These are phyloP conservation scores for Melozone crissalis DNA, from an alignment of 2,113 vertebrate species.

Conservation along the genomic window DNA sequence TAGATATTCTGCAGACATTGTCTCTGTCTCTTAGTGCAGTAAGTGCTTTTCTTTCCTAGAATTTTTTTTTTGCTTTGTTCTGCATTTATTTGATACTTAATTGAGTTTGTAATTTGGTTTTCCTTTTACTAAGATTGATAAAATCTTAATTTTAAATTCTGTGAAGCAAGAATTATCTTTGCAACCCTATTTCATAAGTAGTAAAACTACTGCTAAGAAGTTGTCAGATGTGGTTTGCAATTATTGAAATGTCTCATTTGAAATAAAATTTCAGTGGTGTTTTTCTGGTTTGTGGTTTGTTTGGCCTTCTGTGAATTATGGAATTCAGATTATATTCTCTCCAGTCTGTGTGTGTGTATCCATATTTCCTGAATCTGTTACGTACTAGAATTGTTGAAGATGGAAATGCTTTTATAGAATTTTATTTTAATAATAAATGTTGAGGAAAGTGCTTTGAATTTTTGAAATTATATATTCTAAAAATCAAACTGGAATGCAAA, in stretches of 20 bases:
- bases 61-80: not conserved
- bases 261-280: not conserved
- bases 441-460: not conserved
- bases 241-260: not conserved
- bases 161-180: not conserved
- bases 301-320: not conserved
- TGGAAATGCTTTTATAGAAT: not conserved
- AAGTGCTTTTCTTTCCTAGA: constrained; percentile 59
- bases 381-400: not conserved
- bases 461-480: not conserved
- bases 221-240: not conserved
- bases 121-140: not conserved
- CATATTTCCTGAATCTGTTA: not conserved
- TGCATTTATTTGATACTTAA: not conserved
- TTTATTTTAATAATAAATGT: not conserved
- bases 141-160: not conserved
- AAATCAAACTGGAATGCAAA: not conserved
- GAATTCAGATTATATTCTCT: not conserved
- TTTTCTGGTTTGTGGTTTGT: not conserved
- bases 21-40: constrained; percentile 93
- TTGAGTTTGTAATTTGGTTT: not conserved
- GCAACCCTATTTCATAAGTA: not conserved
- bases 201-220: not conserved
- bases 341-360: not conserved
- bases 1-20: constrained; percentile 95